Evolutionary conservation across 2,888 invertebrate genomes (phyloP).

Genomic region (Axea sp.): DNA sequence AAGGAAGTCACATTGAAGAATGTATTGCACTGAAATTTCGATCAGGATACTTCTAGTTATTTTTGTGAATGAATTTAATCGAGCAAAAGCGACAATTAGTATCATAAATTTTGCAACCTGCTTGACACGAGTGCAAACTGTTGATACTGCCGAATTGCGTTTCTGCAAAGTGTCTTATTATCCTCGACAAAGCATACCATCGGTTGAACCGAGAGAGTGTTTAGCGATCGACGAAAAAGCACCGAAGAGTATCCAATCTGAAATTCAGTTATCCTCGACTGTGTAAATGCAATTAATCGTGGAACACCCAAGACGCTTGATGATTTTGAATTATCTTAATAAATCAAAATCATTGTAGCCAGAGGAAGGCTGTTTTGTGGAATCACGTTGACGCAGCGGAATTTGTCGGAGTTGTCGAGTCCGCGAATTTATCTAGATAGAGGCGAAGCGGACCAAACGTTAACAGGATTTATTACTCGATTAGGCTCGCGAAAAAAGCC

Average conservation of each 20-base stretch:
- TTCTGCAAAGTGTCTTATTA: no score
- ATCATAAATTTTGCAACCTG: no score
- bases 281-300: slow-evolving; percentile 1
- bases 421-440: no score
- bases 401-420: neutral
- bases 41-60: no score
- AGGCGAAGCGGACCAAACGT: no score
- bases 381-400: neutral
- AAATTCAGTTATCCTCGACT: slow-evolving; percentile 9
- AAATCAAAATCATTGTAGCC: slow-evolving; percentile 8
- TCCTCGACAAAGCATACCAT: no score
- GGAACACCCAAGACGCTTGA: neutral
- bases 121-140: no score
- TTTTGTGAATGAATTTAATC: no score
- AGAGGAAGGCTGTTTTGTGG: neutral
- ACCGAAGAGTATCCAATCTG: neutral
- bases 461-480: slow-evolving; percentile 13
- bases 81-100: no score
- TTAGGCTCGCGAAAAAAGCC: slow-evolving; percentile 6
- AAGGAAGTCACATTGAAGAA: no score
- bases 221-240: slow-evolving; percentile 1
- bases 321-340: slow-evolving; percentile 8
- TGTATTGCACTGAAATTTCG: no score
- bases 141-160: no score
- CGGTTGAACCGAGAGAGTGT: neutral